Percentiles rank a stretch among this genome's conserved stretches.
Evolutionary conservation across 2,888 invertebrate species (phyloP).

Genomic region (Brachypalpus laphriformis): DNA sequence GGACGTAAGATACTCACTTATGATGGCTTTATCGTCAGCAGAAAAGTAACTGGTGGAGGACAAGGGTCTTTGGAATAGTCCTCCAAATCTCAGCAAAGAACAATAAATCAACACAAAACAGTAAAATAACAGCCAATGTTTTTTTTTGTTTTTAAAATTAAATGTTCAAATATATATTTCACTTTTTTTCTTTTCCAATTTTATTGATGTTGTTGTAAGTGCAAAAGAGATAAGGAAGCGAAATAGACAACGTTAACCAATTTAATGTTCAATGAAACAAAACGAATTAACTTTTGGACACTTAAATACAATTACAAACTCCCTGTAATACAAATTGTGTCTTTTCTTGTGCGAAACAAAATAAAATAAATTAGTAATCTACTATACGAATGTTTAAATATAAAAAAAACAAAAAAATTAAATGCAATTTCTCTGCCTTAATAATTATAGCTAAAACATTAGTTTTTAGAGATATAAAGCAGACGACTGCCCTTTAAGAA

Average conservation of each 20-base stretch:
- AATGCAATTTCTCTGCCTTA: constrained; percentile 51
- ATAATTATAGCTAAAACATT: constrained; percentile 49
- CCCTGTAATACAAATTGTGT: constrained; percentile 66
- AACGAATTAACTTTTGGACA: constrained; percentile 37
- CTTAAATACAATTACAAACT: constrained; percentile 68
- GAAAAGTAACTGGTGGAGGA: no score
- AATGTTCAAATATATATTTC: constrained; percentile 61
- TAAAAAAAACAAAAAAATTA: not conserved
- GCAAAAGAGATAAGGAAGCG: constrained; percentile 31
- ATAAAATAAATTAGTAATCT: constrained; percentile 38
- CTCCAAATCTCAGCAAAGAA: no score
- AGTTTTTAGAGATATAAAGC: constrained; percentile 56
- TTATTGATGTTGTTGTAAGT: constrained; percentile 44
- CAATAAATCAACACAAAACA: not conserved
- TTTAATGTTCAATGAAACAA: not conserved
- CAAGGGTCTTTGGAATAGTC: no score
- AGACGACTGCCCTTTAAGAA: constrained; percentile 26
- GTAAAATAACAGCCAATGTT: constrained; percentile 42
- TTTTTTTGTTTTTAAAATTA: constrained; percentile 53
- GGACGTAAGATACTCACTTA: no score
- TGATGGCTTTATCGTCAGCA: no score
- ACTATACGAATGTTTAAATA: constrained; percentile 10
- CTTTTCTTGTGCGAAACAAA: constrained; percentile 56
- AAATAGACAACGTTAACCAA: constrained; percentile 11
- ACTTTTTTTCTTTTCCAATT: constrained; percentile 47